A percentile compares a stretch with the other conserved stretches of the same genome.
These are phyloP conservation scores for Dendrocincla tyrannina DNA, from an alignment of 2,797 vertebrate genomes.

Conservation along the genomic window DNA sequence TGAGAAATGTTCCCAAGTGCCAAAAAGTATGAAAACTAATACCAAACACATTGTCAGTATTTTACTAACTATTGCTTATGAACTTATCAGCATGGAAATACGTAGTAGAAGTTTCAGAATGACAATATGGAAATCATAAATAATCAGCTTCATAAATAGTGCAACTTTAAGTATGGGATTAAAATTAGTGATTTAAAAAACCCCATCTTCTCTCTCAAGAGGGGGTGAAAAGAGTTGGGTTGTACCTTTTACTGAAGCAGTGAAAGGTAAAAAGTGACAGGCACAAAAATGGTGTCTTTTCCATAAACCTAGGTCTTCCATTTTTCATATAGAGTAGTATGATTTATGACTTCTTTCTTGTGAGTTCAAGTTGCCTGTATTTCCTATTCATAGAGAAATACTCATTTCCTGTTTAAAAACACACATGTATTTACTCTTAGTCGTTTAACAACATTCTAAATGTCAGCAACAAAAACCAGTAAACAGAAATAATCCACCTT, in stretches of 20 bases:
- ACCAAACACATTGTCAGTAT: not conserved
- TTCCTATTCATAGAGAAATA: not conserved
- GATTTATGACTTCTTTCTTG: not conserved
- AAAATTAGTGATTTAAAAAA: not conserved
- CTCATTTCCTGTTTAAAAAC: slow-evolving; percentile 19
- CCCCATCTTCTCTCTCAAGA: not conserved
- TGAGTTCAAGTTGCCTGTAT: not conserved
- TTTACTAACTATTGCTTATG: not conserved
- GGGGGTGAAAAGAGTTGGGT: not conserved
- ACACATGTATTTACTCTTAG: not conserved
- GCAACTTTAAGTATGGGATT: not conserved
- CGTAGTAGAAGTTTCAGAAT: not conserved
- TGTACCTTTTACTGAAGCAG: not conserved
- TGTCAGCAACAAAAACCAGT: not conserved
- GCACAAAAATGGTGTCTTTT: not conserved
- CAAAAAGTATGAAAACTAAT: slow-evolving; percentile 22
- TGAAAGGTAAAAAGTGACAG: not conserved
- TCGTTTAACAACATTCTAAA: slow-evolving; percentile 8
- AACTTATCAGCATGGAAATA: not conserved
- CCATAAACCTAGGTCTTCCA: not conserved
- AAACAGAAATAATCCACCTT: not conserved
- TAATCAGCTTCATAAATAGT: not conserved
- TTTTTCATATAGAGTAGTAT: not conserved
- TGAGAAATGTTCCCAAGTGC: slow-evolving; percentile 10
- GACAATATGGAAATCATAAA: not conserved